Evolutionary conservation across 2,888 invertebrate species (phyloP), one percentile per base, ranked within the genome.

Genomic region (Diaprepes abbreviatus): DNA sequence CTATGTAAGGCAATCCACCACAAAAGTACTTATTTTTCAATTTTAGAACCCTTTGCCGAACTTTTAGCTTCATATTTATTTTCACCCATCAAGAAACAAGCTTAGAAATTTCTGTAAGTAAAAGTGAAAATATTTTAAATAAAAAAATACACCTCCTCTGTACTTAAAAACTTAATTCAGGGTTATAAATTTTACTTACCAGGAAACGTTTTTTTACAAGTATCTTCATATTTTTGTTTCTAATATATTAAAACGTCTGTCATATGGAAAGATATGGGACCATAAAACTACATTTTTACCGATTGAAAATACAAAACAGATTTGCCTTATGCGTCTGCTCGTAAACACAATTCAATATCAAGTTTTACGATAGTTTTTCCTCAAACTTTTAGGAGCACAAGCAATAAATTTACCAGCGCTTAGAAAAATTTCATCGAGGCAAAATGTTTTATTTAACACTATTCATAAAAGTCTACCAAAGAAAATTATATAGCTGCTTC

Each of bases 301-400:
- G 59, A 59, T 59, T 59, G 59, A 59, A 48, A 48, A 58, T 40
- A 43, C 58, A 58, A 58, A 66, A 66, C 50, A 52, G 48, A 66
- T 66, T 58, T 43, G 66, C 66, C 66, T 58, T 50, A 38, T 58
- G 58, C 38, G 58, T 66, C 38, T 58, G 57, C 48, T 66, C 66
- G 66, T 66, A 66, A 66, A 66, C 66, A 66, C 66, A 50, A 57
- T 66, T 66, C 66, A 58, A 66, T 66, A 59, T 66, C 59, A 50
- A 58, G 50, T 58, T 66, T 66, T 66, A 66, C 59, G 66, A 66
- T 48, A 59, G 35, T 59, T 59, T 33, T 28, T 38, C 19, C 52
- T 50, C 14, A 17, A 50, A 63, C 36, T 63, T 60, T 40, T 63
- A 28, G 59, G 9, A 43, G 28, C 40, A 48, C 38, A 36, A 59